Evolutionary conservation across 2,113 vertebrate species (phyloP).

Genomic region (Euleptes europaea): DNA sequence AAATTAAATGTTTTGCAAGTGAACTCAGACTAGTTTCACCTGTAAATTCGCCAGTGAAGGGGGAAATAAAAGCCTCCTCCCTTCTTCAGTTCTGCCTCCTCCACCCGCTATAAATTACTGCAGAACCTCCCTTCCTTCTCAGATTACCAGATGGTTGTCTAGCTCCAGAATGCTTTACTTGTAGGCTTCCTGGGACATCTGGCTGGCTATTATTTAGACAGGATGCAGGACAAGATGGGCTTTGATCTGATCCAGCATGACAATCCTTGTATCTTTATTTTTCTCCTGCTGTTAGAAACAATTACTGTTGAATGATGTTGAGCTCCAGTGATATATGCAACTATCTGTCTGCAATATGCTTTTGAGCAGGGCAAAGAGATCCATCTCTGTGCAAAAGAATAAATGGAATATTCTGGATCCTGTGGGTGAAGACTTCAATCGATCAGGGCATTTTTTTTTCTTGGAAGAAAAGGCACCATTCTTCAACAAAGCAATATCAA

Average conservation of each 20-base stretch:
- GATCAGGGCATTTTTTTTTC: no score
- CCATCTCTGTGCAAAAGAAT: no score
- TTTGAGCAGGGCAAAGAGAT: no score
- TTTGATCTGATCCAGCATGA: not conserved
- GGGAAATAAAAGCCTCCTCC: not conserved
- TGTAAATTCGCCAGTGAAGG: not conserved
- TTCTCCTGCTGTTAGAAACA: not conserved
- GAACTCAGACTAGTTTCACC: not conserved
- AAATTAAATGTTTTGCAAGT: not conserved
- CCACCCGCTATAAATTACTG: not conserved
- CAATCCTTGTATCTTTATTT: not conserved
- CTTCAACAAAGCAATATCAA: no score
- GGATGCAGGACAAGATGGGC: not conserved
- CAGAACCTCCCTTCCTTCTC: not conserved
- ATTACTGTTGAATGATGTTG: not conserved
- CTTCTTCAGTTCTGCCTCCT: not conserved
- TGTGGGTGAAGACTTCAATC: no score
- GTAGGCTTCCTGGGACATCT: not conserved
- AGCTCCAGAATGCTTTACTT: not conserved
- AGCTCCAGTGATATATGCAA: not conserved
- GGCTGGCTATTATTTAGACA: not conserved
- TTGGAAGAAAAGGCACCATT: no score
- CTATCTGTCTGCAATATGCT: no score
- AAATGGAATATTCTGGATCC: no score
- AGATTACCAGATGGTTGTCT: not conserved